Base-by-base conservation (phyloP, 2,113 vertebrate genomes). In the Carassius carassius region DNA sequence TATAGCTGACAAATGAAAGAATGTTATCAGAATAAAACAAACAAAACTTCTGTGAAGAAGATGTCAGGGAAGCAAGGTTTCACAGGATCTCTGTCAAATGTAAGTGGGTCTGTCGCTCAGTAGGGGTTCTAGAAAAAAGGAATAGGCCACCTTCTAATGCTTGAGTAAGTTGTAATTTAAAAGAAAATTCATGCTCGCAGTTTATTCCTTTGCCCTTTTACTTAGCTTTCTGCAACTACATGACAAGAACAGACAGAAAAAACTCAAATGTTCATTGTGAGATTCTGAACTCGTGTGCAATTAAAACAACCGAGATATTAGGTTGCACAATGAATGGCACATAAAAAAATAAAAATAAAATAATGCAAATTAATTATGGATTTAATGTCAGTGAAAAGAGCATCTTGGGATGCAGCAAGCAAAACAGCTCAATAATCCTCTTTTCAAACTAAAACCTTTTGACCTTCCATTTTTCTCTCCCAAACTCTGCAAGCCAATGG, bases 331-430 rank as follows among this genome's bases (percentile, higher is more conserved):
- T 84, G 78, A 44, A 41, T 47, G 8, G 35, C 67, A 58, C 62
- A 54, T 86, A 47, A 87, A 84, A 87, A 84, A 73, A 81, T 4
- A 37, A 37, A 37, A 84, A n/a, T n/a, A 29, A 29, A 29, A 87
- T 81, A 80, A 76, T 87, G 78, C 49, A 81, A 80, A 81, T 84
- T 77, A 81, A 84, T 81, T 81, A 87, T 84, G 60, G 58, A 87
- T 87, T 84, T 84, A 7, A 81, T 67, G 69, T 49, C 70, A 84
- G 70, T 29, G 58, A 74, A 84, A 84, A 80, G 77, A 79, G 69
- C 63, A 32, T 75, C 63, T 35, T 54, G 25, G 76, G 82, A 63
- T 17, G 67, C 23, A 69, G 72, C 54, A 69, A 37, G 16, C 51
- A 74, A 60, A 73, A 81, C 77, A 32, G 84, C 67, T 73, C 84